phyloP scores from a whole-genome alignment of 2,888 invertebrate genomes.

The Anagyrus pseudococci region DNA sequence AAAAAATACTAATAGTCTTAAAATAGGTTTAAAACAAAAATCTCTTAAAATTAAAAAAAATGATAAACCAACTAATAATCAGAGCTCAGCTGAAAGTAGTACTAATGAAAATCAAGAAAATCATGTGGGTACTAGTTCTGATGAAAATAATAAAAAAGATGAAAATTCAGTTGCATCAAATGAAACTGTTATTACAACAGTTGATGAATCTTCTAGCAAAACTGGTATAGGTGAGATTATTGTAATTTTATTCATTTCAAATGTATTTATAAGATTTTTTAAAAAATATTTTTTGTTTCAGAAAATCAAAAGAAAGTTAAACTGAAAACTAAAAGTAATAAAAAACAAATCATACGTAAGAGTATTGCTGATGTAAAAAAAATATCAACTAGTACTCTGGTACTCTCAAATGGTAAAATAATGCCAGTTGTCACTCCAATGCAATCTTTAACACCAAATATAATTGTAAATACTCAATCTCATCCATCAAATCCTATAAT shows the following conservation, averaged over 20 bases:
- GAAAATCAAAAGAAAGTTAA: conserved; percentile 43
- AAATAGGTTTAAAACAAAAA: conserved; percentile 39
- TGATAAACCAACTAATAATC: conserved; percentile 45
- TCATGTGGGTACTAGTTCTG: conserved; percentile 47
- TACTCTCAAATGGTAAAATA: conserved; percentile 56
- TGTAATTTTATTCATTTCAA: conserved; percentile 37
- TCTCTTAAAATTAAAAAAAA: conserved; percentile 48
- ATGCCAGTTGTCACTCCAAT: conserved; percentile 58
- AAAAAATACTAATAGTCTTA: conserved; percentile 28
- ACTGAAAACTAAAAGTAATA: conserved; percentile 47
- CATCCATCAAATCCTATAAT: conserved; percentile 54
- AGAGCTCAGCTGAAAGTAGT: conserved; percentile 42
- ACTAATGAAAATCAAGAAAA: conserved; percentile 58
- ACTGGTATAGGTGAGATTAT: conserved; percentile 28
- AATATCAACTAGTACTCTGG: conserved; percentile 54
- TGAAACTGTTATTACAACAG: conserved; percentile 11
- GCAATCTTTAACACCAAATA: conserved; percentile 52
- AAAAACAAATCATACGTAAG: conserved; percentile 28
- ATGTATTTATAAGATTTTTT: conserved; percentile 10
- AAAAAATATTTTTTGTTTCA: conserved; percentile 35
- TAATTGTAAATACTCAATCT: conserved; percentile 56
- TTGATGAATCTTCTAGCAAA: conserved; percentile 14
- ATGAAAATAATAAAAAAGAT: conserved; percentile 21
- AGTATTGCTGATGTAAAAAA: conserved; percentile 43
- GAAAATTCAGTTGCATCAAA: conserved; percentile 20